Evolutionary conservation across 2,888 invertebrate species (phyloP), one percentile per base, ranked within the genome.

Genomic region (Synanthedon formicaeformis): DNA sequence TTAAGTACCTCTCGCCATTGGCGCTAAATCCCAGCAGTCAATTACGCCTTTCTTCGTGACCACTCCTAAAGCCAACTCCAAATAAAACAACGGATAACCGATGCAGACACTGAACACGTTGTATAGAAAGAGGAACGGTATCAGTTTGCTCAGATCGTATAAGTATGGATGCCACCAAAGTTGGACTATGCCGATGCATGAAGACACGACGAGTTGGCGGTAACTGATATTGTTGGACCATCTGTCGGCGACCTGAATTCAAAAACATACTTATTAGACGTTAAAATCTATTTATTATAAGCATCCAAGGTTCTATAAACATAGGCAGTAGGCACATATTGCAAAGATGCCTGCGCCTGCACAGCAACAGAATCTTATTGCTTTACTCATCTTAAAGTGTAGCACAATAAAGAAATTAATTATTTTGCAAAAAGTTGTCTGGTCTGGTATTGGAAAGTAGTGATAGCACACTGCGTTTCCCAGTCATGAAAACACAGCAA

Each of bases 191-290:
- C 87, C 78, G 53, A 85, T 67, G 59, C 84, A 81, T 0, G 84
- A 78, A 0, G 86, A 83, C 4, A 78, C 58, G 0, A 87, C 78
- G 0, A 87, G 69, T 50, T 86, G 84, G 0, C 81, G 76, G 61
- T 87, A 87, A 45, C 63, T 76, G 56, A 87, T 86, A 61, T 82
- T 83, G 67, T 85, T 77, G 3, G 79, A 78, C 86, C 86, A 87
- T 56, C 86, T 64, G 58, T 86, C 86, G 56, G 65, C 55, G 1
- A 73, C 56, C 86, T 86, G 65, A 1, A 49, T 54, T 23, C 23
- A 34, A 18, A 11, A 27, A 49, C 51, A 23, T 23, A 5, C 4
- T 23, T 23, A 23, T 23, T 23, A 14, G 48, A 2, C n/a, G 48
- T 14, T 14, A 13, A n/a, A 3, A 45, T 8, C 34, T 34, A 10